Evolutionary conservation across 1,140 invertebrate genomes (phyloP).

Genomic region (Brachionus angularis): DNA sequence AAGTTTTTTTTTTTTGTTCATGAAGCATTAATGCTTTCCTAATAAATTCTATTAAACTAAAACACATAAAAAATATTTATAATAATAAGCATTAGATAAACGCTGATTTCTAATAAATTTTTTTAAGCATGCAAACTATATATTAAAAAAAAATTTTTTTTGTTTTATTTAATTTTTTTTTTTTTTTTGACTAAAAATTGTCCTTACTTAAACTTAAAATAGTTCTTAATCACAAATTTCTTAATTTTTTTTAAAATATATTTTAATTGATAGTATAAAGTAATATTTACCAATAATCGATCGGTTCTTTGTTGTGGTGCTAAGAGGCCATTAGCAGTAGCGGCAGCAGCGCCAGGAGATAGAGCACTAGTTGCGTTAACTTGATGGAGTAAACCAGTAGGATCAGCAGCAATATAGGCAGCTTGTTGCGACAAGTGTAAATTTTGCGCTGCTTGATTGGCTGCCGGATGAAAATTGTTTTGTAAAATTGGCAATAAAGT

Average conservation of each 20-base stretch:
- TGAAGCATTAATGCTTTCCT: too few species aligned
- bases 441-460: neutral
- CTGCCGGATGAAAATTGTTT: neutral
- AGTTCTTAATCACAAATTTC: too few species aligned
- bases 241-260: too few species aligned
- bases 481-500: constrained; percentile 11
- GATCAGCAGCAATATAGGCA: neutral
- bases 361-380: neutral
- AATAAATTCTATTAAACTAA: too few species aligned
- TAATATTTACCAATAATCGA: constrained; percentile 27
- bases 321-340: constrained; percentile 25
- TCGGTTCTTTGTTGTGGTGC: constrained; percentile 39
- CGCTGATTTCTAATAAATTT: too few species aligned
- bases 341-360: constrained; percentile 18
- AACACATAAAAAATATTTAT: too few species aligned
- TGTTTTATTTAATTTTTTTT: too few species aligned
- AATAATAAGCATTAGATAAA: too few species aligned
- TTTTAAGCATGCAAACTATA: too few species aligned
- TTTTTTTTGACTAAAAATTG: too few species aligned
- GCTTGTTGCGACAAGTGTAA: constrained; percentile 1
- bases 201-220: neutral
- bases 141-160: too few species aligned
- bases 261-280: neutral
- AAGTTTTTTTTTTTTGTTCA: too few species aligned
- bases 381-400: neutral